Evolutionary conservation across 2,113 vertebrate genomes (phyloP).

Genomic region (Phaethon lepturus): DNA sequence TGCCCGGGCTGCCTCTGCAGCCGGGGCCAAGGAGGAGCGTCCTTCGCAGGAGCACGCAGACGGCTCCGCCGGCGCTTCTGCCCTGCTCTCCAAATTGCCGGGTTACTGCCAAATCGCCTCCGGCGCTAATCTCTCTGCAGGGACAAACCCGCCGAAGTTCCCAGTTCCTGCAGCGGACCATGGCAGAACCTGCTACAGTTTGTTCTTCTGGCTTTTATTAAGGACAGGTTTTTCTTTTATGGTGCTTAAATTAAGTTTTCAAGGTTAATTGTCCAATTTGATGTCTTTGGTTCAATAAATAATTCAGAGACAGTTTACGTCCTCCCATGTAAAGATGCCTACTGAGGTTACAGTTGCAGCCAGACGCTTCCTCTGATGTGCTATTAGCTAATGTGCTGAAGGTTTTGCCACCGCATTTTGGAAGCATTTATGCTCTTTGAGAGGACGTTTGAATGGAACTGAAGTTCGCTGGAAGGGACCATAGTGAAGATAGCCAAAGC

Average conservation of each 20-base stretch:
- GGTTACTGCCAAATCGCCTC: not conserved
- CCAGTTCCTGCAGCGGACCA: not conserved
- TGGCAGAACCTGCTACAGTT: not conserved
- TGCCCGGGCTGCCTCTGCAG: not conserved
- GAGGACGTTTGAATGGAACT: constrained; percentile 41
- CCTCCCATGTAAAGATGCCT: constrained; percentile 50
- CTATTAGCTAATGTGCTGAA: constrained; percentile 64
- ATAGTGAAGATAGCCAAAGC: constrained; percentile 25
- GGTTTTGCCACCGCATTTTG: constrained; percentile 46
- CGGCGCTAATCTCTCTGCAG: not conserved
- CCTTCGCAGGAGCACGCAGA: not conserved
- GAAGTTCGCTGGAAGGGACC: constrained; percentile 7
- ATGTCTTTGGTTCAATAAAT: constrained; percentile 69
- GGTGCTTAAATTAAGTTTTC: constrained; percentile 67
- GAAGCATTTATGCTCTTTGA: constrained; percentile 10
- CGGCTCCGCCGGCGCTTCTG: not conserved
- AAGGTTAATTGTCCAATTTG: constrained; percentile 72
- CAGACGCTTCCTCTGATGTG: constrained; percentile 52
- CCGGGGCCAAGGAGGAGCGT: fast-evolving
- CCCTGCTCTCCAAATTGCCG: not conserved
- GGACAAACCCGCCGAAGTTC: not conserved
- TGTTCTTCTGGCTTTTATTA: constrained; percentile 40
- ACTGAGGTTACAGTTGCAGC: constrained; percentile 36
- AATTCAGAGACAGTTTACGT: constrained; percentile 58
- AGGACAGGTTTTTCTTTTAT: constrained; percentile 26